phyloP scores from a whole-genome alignment of 2,113 vertebrate species.

The Mobula hypostoma region DNA sequence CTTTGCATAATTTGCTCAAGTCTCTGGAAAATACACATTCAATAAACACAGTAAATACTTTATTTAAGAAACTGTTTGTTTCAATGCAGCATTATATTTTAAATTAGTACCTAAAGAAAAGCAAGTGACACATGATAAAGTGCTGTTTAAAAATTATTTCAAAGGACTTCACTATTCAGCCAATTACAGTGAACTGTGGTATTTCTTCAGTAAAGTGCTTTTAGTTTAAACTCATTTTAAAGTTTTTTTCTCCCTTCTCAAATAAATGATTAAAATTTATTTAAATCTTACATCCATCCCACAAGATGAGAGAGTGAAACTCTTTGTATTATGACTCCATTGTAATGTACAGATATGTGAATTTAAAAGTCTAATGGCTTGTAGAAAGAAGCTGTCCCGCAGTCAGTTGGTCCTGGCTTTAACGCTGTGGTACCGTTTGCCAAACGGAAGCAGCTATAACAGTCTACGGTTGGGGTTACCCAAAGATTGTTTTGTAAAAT shows the following conservation, averaged over 20 bases:
- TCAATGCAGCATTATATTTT: neutral
- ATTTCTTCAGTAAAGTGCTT: neutral
- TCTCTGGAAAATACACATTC: constrained; percentile 59
- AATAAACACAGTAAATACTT: constrained; percentile 22
- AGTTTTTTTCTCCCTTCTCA: neutral
- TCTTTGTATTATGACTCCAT: too few species aligned
- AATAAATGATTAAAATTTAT: neutral
- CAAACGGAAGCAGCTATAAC: too few species aligned
- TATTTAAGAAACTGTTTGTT: neutral
- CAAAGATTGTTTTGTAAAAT: neutral
- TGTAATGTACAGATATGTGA: too few species aligned
- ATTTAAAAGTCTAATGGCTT: too few species aligned
- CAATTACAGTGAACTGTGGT: neutral
- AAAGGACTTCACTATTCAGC: neutral
- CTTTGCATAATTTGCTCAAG: constrained; percentile 98
- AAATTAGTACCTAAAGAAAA: neutral
- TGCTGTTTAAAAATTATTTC: neutral
- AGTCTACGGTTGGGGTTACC: neutral
- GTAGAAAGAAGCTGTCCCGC: too few species aligned
- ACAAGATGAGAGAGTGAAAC: too few species aligned
- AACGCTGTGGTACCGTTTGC: too few species aligned
- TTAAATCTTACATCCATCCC: too few species aligned
- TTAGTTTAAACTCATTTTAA: neutral
- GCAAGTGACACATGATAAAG: neutral
- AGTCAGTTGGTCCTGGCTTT: too few species aligned